Evolutionary conservation across 2,888 invertebrate genomes (phyloP).

Genomic region (Anthrax anthrax): DNA sequence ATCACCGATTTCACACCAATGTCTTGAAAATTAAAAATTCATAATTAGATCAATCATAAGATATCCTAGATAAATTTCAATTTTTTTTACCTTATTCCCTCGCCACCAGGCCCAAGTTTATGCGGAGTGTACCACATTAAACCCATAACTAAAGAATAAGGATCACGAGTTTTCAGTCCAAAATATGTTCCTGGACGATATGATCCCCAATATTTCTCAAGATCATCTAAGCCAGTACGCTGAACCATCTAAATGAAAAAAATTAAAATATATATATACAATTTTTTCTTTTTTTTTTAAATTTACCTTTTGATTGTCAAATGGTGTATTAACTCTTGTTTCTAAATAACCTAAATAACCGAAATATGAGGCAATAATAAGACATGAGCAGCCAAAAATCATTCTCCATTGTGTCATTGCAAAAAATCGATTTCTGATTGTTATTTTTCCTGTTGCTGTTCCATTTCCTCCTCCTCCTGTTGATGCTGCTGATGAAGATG

Average conservation of each 20-base stretch:
- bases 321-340: slow-evolving; percentile 77
- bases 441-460: background rate
- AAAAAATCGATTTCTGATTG: slow-evolving; percentile 9
- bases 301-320: slow-evolving; percentile 56
- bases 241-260: slow-evolving; percentile 45
- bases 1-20: slow-evolving; percentile 88
- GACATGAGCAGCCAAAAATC: slow-evolving; percentile 42
- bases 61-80: background rate
- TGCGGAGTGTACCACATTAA: slow-evolving; percentile 91
- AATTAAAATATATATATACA: background rate
- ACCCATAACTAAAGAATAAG: slow-evolving; percentile 78
- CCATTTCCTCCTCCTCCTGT: no score
- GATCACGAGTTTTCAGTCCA: slow-evolving; percentile 81
- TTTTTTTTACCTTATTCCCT: slow-evolving; percentile 51
- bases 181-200: slow-evolving; percentile 82
- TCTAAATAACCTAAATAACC: slow-evolving; percentile 73
- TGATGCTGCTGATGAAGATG: background rate
- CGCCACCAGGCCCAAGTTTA: slow-evolving; percentile 48
- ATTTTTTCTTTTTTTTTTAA: background rate
- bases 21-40: slow-evolving; percentile 40
- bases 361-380: slow-evolving; percentile 57
- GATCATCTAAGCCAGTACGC: slow-evolving; percentile 52
- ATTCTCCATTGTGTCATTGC: slow-evolving; percentile 43
- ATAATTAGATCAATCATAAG: slow-evolving; percentile 2
- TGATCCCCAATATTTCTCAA: slow-evolving; percentile 83